Conservation (phyloP, 2,888 invertebrate species). For the Pteria penguin region DNA sequence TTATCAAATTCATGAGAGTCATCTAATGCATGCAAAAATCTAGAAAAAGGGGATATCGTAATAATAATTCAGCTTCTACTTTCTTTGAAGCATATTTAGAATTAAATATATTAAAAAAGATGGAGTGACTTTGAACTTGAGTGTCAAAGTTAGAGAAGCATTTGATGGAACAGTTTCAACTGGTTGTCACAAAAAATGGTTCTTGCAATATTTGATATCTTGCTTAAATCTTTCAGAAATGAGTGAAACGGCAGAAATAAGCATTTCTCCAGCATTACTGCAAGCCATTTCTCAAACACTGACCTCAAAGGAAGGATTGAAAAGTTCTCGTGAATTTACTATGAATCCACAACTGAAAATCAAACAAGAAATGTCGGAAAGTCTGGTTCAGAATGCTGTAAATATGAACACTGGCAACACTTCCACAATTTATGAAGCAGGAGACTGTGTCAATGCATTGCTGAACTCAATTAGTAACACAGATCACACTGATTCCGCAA, state of each 20-base stretch:
- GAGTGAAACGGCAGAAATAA: slow-evolving; percentile 69
- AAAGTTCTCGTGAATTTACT: neutral
- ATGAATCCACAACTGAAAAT: slow-evolving; percentile 36
- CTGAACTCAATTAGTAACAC: neutral
- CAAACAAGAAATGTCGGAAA: slow-evolving; percentile 45
- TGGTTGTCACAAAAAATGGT: too few relatives aligned
- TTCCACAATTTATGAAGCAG: slow-evolving; percentile 15
- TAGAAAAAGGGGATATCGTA: too few relatives aligned
- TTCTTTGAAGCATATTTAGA: too few relatives aligned
- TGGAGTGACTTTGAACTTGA: too few relatives aligned
- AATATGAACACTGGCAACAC: slow-evolving; percentile 8
- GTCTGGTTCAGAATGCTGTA: neutral
- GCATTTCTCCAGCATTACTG: slow-evolving; percentile 77
- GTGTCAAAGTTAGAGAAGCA: too few relatives aligned
- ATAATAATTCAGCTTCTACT: too few relatives aligned
- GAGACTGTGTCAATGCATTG: neutral
- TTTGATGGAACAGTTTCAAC: too few relatives aligned
- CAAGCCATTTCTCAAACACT: slow-evolving; percentile 77
- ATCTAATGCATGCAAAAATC: too few relatives aligned
- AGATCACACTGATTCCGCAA: neutral
- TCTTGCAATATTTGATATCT: neutral
- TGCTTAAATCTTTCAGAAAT: slow-evolving; percentile 60
- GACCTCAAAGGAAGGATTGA: slow-evolving; percentile 48
- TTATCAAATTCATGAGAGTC: too few relatives aligned
- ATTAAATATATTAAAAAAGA: too few relatives aligned